Conservation (phyloP, 2,888 invertebrate genomes). For the Ophion costatus region DNA sequence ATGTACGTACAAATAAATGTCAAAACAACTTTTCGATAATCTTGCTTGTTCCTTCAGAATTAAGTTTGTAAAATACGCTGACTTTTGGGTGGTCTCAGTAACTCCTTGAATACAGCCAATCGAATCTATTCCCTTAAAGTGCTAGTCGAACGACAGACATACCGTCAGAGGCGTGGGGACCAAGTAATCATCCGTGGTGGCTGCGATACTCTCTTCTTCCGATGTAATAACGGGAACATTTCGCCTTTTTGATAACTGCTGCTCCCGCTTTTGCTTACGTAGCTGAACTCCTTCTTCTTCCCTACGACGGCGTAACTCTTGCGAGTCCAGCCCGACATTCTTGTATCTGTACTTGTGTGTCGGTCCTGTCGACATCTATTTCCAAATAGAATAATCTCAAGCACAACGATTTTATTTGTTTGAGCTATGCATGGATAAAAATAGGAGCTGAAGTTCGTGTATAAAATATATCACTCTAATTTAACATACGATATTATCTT, state of each 20-base stretch:
- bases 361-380: constrained; percentile 90
- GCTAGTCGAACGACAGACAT: background rate
- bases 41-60: too few species aligned
- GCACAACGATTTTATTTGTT: constrained; percentile 63
- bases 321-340: constrained; percentile 95
- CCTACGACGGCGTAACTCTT: constrained; percentile 94
- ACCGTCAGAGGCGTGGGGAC: constrained; percentile 70
- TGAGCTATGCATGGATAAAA: background rate
- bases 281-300: constrained; percentile 99
- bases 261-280: constrained; percentile 97
- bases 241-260: constrained; percentile 95
- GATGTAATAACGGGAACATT: constrained; percentile 87
- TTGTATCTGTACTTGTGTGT: constrained; percentile 96
- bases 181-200: constrained; percentile 74
- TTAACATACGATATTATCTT: too few species aligned
- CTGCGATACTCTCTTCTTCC: constrained; percentile 78
- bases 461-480: too few species aligned
- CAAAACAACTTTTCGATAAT: too few species aligned
- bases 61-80: too few species aligned
- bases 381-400: background rate
- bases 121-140: too few species aligned
- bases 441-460: background rate
- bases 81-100: too few species aligned
- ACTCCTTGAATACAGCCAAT: too few species aligned
- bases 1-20: too few species aligned